Conservation (phyloP, 2,888 invertebrate species). For the Azorinus chamasolen region DNA sequence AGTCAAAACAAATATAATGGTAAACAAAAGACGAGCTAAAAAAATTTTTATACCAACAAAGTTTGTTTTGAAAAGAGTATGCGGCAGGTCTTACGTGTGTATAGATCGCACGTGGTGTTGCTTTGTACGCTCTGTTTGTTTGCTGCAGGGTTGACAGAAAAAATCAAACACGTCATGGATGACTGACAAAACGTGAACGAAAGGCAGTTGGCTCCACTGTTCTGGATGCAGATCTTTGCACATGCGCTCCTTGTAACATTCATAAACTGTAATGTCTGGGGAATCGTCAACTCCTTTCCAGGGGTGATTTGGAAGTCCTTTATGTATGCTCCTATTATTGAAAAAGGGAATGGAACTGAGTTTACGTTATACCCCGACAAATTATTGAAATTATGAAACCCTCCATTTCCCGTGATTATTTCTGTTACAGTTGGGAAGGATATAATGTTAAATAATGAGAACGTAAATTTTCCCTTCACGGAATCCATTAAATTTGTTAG, state of each 20-base stretch:
- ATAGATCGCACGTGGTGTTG: constrained; percentile 45
- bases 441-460: too few species aligned
- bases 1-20: too few species aligned
- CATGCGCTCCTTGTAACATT: constrained; percentile 66
- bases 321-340: constrained; percentile 66
- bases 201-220: constrained; percentile 54
- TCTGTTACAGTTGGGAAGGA: too few species aligned
- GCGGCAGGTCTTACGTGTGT: constrained; percentile 45
- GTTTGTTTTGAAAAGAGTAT: too few species aligned
- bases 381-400: too few species aligned
- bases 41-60: too few species aligned
- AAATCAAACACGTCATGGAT: constrained; percentile 49
- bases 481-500: too few species aligned
- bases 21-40: too few species aligned
- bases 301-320: constrained; percentile 61
- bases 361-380: too few species aligned
- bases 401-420: too few species aligned
- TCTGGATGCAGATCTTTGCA: constrained; percentile 70
- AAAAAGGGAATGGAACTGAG: too few species aligned
- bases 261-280: constrained; percentile 39
- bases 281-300: constrained; percentile 31
- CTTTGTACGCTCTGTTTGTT: constrained; percentile 19
- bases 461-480: too few species aligned
- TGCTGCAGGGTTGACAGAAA: constrained; percentile 27
- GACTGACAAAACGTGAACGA: constrained; percentile 66